These are phyloP conservation scores for Synodontis membranacea DNA, from an alignment of 2,113 vertebrate genomes.

Conservation along the genomic window DNA sequence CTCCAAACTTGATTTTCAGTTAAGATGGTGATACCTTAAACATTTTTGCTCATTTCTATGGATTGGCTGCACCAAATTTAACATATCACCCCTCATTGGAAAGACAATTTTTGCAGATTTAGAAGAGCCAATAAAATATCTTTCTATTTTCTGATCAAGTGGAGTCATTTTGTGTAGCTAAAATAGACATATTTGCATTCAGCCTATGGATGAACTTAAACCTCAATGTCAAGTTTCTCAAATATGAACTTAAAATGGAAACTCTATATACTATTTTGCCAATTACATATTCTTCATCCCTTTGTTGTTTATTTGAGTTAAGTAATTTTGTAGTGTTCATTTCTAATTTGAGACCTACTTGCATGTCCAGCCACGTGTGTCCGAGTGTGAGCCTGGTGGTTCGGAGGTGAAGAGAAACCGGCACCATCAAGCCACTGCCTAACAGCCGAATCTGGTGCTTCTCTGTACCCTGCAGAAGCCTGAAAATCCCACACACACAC, in stretches of 20 bases:
- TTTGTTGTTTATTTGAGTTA: not conserved
- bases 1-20: too few relatives aligned
- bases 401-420: conserved; percentile 74
- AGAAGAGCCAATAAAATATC: too few relatives aligned
- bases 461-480: conserved; percentile 81
- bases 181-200: not conserved
- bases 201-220: not conserved
- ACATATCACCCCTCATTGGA: too few relatives aligned
- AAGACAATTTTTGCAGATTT: too few relatives aligned
- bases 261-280: too few relatives aligned
- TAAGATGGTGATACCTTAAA: too few relatives aligned
- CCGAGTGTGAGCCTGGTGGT: conserved; percentile 69
- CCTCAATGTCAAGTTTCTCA: not conserved
- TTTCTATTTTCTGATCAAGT: too few relatives aligned
- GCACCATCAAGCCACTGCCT: conserved; percentile 73
- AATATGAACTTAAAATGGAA: not conserved
- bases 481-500: conserved; percentile 65
- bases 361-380: conserved; percentile 72
- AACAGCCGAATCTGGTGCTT: conserved; percentile 76
- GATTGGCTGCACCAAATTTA: too few relatives aligned
- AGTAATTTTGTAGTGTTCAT: not conserved
- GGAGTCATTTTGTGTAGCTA: too few relatives aligned
- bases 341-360: conserved; percentile 78
- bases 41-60: too few relatives aligned
- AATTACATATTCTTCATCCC: not conserved